These are phyloP conservation scores for Drosophila nr. medialis DNA, from an alignment of 2,888 invertebrate species.

Conservation along the genomic window DNA sequence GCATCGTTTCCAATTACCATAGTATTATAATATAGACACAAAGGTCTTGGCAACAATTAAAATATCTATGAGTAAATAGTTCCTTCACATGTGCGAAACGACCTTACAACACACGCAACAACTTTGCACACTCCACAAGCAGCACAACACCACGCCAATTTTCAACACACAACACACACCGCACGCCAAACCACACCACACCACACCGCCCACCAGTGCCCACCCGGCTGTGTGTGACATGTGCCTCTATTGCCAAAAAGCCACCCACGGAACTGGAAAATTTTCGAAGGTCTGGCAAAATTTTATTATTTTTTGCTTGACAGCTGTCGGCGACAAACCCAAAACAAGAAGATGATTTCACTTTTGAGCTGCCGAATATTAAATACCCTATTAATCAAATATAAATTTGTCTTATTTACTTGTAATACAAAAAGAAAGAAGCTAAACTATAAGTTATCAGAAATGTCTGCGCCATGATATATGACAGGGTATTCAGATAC, in stretches of 20 bases:
- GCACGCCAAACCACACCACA: background rate
- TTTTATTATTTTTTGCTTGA: slow-evolving; percentile 6
- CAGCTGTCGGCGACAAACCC: slow-evolving; percentile 37
- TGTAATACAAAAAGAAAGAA: too few relatives aligned
- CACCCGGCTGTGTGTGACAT: slow-evolving; percentile 35
- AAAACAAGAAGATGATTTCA: slow-evolving; percentile 12
- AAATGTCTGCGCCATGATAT: background rate
- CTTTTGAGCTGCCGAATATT: slow-evolving; percentile 8
- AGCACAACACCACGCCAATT: background rate
- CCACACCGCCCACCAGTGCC: slow-evolving; percentile 14
- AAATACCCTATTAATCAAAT: slow-evolving; percentile 13
- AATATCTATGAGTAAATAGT: slow-evolving; percentile 32
- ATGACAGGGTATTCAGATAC: background rate
- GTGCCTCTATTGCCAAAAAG: slow-evolving; percentile 47
- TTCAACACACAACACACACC: background rate
- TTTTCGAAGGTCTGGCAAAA: slow-evolving; percentile 52
- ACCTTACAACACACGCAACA: slow-evolving; percentile 47
- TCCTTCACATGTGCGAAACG: slow-evolving; percentile 41
- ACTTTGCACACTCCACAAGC: slow-evolving; percentile 27
- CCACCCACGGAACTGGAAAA: slow-evolving; percentile 60
- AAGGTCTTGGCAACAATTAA: slow-evolving; percentile 49
- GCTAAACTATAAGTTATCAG: background rate
- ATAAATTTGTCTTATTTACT: background rate
- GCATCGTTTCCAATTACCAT: slow-evolving; percentile 43
- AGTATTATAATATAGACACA: slow-evolving; percentile 22